phyloP scores from a whole-genome alignment of 2,888 invertebrate genomes.

The Polydrusus pterygomalis region DNA sequence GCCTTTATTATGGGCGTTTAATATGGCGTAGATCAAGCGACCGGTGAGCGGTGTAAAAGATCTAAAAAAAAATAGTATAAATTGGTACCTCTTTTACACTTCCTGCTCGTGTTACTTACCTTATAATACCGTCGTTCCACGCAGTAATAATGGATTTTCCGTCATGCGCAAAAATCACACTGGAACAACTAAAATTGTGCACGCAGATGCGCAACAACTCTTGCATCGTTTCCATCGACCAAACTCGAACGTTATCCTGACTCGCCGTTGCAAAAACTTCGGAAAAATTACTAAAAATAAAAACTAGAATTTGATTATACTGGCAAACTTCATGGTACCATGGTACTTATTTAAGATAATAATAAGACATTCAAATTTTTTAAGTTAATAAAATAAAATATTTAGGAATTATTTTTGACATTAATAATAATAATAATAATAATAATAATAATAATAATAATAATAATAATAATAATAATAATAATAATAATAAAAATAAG shows the following conservation, averaged over 20 bases:
- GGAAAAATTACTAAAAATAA: slow-evolving; percentile 80
- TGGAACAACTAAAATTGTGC: slow-evolving; percentile 90
- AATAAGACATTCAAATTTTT: too few relatives aligned
- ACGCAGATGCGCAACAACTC: slow-evolving; percentile 90
- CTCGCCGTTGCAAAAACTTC: slow-evolving; percentile 92
- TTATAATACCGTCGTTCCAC: slow-evolving; percentile 89
- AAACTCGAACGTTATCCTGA: slow-evolving; percentile 89
- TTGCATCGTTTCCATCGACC: slow-evolving; percentile 84
- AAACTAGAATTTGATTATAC: neutral
- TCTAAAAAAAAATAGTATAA: too few relatives aligned
- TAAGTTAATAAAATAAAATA: too few relatives aligned
- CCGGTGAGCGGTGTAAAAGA: slow-evolving; percentile 90
- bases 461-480: too few relatives aligned
- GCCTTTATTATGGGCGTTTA: slow-evolving; percentile 92
- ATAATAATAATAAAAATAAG: too few relatives aligned
- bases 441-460: too few relatives aligned
- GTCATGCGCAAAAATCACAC: slow-evolving; percentile 84
- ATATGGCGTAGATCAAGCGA: slow-evolving; percentile 85
- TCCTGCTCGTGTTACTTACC: slow-evolving; percentile 65
- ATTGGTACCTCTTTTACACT: too few relatives aligned
- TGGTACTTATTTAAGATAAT: too few relatives aligned
- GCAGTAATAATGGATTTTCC: slow-evolving; percentile 88
- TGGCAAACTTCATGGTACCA: neutral
- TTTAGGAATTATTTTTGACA: too few relatives aligned
- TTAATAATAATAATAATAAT: too few relatives aligned